phyloP scores from a whole-genome alignment of 2,113 vertebrate species.

The Todiramphus saurophagus region DNA sequence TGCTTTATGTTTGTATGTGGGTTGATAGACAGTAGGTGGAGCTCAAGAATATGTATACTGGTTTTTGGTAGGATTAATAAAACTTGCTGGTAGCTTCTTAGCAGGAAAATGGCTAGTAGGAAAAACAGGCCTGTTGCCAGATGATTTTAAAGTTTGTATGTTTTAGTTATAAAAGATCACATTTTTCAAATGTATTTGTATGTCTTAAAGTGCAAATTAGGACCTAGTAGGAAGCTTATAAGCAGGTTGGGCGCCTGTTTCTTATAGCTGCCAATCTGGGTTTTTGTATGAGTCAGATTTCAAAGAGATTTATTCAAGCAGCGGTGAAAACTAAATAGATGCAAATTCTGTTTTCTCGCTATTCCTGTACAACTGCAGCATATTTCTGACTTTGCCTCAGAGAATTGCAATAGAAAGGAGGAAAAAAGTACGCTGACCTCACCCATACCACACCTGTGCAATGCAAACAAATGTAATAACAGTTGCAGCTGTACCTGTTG shows the following conservation, averaged over 20 bases:
- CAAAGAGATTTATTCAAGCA: not conserved
- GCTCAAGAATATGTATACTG: not conserved
- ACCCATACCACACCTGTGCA: not conserved
- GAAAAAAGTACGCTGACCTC: not conserved
- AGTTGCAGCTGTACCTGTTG: not conserved
- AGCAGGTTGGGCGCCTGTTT: not conserved
- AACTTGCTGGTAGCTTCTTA: not conserved
- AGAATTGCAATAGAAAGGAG: not conserved
- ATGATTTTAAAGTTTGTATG: not conserved
- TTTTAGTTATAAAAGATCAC: not conserved
- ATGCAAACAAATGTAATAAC: conserved; percentile 29
- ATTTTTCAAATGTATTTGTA: not conserved
- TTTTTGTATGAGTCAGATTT: not conserved
- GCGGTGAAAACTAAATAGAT: not conserved
- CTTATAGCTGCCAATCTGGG: not conserved
- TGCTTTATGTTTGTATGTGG: not conserved
- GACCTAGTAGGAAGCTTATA: not conserved
- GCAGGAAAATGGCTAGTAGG: not conserved
- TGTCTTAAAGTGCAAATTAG: not conserved
- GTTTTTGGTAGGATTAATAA: not conserved
- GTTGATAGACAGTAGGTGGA: not conserved
- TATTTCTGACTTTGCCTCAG: not conserved
- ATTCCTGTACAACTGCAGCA: not conserved
- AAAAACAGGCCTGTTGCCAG: not conserved
- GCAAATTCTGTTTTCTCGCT: not conserved